Evolutionary conservation across 2,113 vertebrate species (phyloP).

Genomic region (Pica pica): DNA sequence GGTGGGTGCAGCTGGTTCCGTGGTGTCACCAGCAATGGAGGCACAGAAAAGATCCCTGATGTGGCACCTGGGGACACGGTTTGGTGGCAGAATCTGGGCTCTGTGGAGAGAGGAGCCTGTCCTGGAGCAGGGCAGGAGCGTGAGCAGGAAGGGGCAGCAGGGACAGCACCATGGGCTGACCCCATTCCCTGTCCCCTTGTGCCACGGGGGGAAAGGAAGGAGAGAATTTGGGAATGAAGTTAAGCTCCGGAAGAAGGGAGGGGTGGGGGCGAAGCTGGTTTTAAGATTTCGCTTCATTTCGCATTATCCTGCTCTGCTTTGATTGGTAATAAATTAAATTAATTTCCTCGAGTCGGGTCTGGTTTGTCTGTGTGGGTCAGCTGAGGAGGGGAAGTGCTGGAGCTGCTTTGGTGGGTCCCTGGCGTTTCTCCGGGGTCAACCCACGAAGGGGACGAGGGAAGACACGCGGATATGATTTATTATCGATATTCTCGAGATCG

Average conservation of each 20-base stretch:
- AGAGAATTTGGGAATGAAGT: not conserved
- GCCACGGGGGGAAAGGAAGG: too few species aligned
- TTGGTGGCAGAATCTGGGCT: not conserved
- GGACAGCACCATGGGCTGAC: accelerated
- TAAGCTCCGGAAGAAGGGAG: not conserved
- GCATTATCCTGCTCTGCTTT: not conserved
- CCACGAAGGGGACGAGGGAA: not conserved
- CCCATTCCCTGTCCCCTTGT: not conserved
- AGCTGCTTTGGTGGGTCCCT: not conserved
- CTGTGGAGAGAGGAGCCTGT: not conserved
- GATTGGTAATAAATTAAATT: not conserved
- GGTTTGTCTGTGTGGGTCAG: not conserved
- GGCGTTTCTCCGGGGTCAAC: not conserved
- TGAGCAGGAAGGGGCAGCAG: not conserved
- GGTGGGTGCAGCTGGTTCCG: too few species aligned
- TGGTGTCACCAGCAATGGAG: too few species aligned
- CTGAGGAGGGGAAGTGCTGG: accelerated
- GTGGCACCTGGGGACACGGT: not conserved
- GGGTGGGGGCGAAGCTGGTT: too few species aligned
- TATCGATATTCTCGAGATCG: not conserved
- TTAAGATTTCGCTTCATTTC: accelerated
- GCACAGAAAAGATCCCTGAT: not conserved
- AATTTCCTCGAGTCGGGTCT: not conserved
- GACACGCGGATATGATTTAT: not conserved
- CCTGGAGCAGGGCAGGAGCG: not conserved